These are phyloP conservation scores for Mystacornis crossleyi DNA, from an alignment of 2,113 vertebrate genomes.

Conservation along the genomic window DNA sequence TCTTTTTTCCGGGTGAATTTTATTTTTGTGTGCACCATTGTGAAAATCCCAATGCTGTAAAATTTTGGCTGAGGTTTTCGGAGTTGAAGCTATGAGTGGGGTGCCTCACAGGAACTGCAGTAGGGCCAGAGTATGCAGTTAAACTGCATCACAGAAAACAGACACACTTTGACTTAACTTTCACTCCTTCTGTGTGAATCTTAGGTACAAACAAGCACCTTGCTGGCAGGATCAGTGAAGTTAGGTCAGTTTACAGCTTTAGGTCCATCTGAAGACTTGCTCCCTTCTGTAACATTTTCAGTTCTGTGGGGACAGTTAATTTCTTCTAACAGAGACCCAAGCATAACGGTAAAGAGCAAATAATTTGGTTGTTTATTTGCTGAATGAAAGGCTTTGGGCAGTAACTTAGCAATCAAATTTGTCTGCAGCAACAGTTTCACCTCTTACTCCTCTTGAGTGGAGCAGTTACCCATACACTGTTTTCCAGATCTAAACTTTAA, in stretches of 20 bases:
- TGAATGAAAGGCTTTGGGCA: neutral
- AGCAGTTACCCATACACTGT: neutral
- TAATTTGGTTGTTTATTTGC: neutral
- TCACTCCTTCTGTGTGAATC: neutral
- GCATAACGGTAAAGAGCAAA: neutral
- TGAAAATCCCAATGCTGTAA: neutral
- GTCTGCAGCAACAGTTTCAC: neutral
- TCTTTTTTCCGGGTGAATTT: rapidly evolving
- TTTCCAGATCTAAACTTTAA: neutral
- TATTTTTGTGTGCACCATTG: neutral
- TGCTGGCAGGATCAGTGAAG: neutral
- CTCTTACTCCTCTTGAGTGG: neutral
- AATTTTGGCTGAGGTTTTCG: neutral
- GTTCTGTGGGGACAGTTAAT: neutral
- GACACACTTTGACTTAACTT: neutral
- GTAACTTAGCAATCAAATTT: neutral
- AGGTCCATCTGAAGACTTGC: neutral
- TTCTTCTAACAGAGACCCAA: neutral
- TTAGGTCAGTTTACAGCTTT: neutral
- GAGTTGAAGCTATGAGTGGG: neutral
- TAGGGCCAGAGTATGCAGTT: neutral
- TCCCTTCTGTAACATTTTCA: neutral
- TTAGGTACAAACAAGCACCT: neutral
- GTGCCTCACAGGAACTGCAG: neutral
- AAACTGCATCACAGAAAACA: neutral